Conservation (phyloP, 1,140 invertebrate species). For the Drosophila repleta region DNA sequence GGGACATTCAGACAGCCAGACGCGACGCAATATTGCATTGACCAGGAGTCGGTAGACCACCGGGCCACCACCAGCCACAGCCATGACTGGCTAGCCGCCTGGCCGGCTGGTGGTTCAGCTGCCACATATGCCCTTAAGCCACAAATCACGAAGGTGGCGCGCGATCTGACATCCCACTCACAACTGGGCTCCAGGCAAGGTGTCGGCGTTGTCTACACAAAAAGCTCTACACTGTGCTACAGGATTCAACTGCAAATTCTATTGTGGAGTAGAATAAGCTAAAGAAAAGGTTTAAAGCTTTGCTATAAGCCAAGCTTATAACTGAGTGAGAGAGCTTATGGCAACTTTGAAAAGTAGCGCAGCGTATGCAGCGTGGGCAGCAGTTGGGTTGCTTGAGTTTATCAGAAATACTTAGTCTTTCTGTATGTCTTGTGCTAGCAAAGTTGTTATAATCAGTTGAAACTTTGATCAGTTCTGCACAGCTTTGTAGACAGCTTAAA, state of each 20-base stretch:
- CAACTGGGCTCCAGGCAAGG: constrained; percentile 62
- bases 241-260: neutral
- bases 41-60: constrained; percentile 68
- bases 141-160: constrained; percentile 80
- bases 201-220: constrained; percentile 42
- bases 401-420: no score
- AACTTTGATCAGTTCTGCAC: no score
- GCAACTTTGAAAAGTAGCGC: no score
- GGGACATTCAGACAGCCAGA: neutral
- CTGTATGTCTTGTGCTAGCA: no score
- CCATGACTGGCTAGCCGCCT: neutral
- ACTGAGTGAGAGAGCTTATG: no score
- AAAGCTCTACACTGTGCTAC: constrained; percentile 27
- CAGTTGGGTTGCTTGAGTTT: no score
- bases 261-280: neutral
- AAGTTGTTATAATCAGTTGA: no score
- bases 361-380: no score
- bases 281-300: no score
- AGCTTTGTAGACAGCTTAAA: no score
- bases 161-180: constrained; percentile 74
- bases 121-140: constrained; percentile 73
- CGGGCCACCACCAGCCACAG: constrained; percentile 29
- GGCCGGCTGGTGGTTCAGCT: constrained; percentile 5
- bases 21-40: constrained; percentile 35
- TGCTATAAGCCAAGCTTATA: no score